Evolutionary conservation across 2,888 invertebrate species (phyloP).

Genomic region (Pandemis corylana): DNA sequence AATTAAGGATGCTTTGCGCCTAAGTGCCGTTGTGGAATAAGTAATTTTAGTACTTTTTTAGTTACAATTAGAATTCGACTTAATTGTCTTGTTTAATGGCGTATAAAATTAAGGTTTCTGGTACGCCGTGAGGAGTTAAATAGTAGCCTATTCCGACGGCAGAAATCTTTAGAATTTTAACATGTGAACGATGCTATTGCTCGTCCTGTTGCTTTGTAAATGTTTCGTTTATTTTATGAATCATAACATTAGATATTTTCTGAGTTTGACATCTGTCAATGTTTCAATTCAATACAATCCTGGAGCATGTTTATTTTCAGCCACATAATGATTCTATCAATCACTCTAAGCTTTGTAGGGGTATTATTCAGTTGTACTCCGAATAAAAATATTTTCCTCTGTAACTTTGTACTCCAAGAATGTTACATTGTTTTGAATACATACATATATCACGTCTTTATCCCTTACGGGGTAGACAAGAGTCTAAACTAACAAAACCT

Average conservation of each 20-base stretch:
- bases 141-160: not conserved
- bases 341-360: not conserved
- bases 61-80: constrained; percentile 1
- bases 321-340: constrained; percentile 8
- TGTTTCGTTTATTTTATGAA: not conserved
- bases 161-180: not conserved
- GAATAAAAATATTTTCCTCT: not conserved
- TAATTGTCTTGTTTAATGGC: constrained; percentile 2
- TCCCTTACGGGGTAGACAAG: too few species aligned
- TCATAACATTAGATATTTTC: not conserved
- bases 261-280: constrained; percentile 4
- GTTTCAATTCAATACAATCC: not conserved
- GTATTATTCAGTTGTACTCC: not conserved
- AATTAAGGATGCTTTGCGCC: constrained; percentile 4
- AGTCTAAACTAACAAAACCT: too few species aligned
- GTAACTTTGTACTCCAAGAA: not conserved
- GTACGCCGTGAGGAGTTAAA: not conserved
- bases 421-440: not conserved
- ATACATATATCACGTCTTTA: too few species aligned
- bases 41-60: constrained; percentile 7
- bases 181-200: too few species aligned
- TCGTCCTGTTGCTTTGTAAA: not conserved
- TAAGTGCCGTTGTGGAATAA: not conserved
- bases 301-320: constrained; percentile 6
- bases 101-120: constrained; percentile 3